Conservation (phyloP, 2,113 vertebrate species). For the Dryoscopus gambensis region DNA sequence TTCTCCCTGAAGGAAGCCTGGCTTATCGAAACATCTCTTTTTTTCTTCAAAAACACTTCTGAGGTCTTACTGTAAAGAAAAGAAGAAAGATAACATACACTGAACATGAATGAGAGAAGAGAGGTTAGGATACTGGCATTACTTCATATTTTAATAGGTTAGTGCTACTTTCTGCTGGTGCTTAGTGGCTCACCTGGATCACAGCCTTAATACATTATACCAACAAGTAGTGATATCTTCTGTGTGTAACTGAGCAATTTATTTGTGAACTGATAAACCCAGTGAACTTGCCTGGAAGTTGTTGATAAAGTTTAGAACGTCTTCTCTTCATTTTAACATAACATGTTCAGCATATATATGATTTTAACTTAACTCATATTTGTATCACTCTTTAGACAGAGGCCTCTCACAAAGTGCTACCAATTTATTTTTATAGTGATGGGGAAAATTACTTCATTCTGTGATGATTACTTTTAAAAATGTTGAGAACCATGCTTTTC, state of each 20-base stretch:
- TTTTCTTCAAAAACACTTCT: neutral
- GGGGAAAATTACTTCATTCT: neutral
- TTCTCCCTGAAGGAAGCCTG: constrained; percentile 1
- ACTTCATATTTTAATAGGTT: neutral
- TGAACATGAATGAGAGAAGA: neutral
- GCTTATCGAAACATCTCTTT: neutral
- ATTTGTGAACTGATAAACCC: neutral
- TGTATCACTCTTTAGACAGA: neutral
- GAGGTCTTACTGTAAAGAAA: neutral
- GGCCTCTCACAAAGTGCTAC: neutral
- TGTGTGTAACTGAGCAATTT: neutral
- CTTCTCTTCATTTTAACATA: neutral
- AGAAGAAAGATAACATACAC: neutral
- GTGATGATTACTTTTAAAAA: neutral
- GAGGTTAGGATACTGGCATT: neutral
- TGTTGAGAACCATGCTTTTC: neutral
- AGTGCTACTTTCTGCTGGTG: neutral
- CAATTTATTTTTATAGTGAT: neutral
- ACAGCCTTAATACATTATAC: neutral
- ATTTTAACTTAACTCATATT: neutral
- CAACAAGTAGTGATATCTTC: neutral
- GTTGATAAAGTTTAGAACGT: neutral
- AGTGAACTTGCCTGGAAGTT: neutral
- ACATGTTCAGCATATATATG: neutral
- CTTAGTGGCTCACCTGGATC: neutral